A percentile compares a stretch with the other conserved stretches of the same genome.
phyloP scores from a whole-genome alignment of 2,888 invertebrate species.

The Cryptophagus acutangulus region DNA sequence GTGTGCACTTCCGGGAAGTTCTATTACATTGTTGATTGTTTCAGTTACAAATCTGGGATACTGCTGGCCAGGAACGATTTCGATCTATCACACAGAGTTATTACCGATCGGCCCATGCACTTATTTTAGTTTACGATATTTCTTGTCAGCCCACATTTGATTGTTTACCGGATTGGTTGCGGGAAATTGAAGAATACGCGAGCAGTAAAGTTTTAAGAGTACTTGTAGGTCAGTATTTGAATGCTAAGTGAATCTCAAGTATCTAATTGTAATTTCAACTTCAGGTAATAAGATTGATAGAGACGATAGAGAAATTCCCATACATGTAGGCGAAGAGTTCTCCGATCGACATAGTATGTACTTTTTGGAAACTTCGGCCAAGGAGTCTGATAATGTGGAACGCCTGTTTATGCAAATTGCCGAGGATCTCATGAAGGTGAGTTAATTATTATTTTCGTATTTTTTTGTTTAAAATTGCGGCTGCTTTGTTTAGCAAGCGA shows the following conservation, averaged over 20 bases:
- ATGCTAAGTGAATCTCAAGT: background rate
- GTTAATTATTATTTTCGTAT: constrained; percentile 7
- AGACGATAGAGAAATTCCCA: constrained; percentile 92
- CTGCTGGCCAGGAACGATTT: constrained; percentile 95
- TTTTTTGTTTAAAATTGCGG: constrained; percentile 1
- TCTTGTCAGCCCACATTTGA: constrained; percentile 97
- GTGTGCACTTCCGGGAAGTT: constrained; percentile 2
- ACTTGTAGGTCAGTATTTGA: constrained; percentile 74
- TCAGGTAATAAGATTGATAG: constrained; percentile 95
- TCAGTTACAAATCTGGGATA: constrained; percentile 98
- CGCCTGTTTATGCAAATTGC: constrained; percentile 96
- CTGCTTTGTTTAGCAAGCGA: constrained; percentile 63
- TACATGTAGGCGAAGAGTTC: constrained; percentile 92
- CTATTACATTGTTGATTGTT: constrained; percentile 27
- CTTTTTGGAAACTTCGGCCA: constrained; percentile 96
- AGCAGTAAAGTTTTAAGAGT: constrained; percentile 90
- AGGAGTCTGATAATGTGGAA: constrained; percentile 97
- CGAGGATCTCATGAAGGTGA: constrained; percentile 80
- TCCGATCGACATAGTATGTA: constrained; percentile 95
- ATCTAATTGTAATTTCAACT: constrained; percentile 15
- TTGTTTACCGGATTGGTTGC: constrained; percentile 92
- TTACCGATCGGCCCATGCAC: constrained; percentile 93
- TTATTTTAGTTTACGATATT: constrained; percentile 95
- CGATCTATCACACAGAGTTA: constrained; percentile 97
- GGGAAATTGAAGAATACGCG: constrained; percentile 97